Conservation (phyloP, 1,140 invertebrate genomes). For the Zaprionus kolodkinae region DNA sequence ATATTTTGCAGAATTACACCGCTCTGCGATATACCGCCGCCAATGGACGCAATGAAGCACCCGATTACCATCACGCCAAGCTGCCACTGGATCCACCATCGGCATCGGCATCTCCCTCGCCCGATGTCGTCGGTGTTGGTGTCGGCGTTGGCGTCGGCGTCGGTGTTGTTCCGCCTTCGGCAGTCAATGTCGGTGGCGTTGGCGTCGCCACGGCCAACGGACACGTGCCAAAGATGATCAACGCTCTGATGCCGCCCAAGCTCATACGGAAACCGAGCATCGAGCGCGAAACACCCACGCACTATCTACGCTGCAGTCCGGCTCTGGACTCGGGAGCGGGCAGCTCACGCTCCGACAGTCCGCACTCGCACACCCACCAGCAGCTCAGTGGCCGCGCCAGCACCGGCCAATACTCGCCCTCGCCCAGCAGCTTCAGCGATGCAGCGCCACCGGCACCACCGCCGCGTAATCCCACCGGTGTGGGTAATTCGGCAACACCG, state of each 20-base stretch:
- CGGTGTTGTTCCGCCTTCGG: slow-evolving; percentile 42
- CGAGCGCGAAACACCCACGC: slow-evolving; percentile 90
- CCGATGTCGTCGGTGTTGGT: slow-evolving; percentile 51
- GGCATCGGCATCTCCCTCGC: slow-evolving; percentile 62
- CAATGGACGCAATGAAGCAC: slow-evolving; percentile 76
- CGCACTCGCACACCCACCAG: slow-evolving; percentile 87
- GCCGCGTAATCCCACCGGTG: slow-evolving; percentile 87
- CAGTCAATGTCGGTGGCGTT: slow-evolving; percentile 43
- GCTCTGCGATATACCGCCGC: slow-evolving; percentile 74
- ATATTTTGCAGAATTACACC: slow-evolving; percentile 66
- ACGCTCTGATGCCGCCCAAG: slow-evolving; percentile 88
- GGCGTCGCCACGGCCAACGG: slow-evolving; percentile 61
- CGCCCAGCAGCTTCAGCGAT: slow-evolving; percentile 87
- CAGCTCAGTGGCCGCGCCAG: slow-evolving; percentile 84
- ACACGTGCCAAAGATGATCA: slow-evolving; percentile 80
- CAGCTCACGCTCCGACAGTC: slow-evolving; percentile 95
- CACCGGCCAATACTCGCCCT: slow-evolving; percentile 88
- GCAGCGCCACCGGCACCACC: slow-evolving; percentile 90
- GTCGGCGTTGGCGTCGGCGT: slow-evolving; percentile 47
- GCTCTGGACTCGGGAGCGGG: slow-evolving; percentile 94
- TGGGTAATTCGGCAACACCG: slow-evolving; percentile 88
- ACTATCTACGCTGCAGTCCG: slow-evolving; percentile 89
- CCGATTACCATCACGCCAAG: slow-evolving; percentile 77
- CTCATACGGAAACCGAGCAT: slow-evolving; percentile 94
- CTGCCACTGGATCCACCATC: slow-evolving; percentile 71